Base-by-base conservation (phyloP, 2,113 vertebrate species). In the Romanogobio albipinnatus region DNA sequence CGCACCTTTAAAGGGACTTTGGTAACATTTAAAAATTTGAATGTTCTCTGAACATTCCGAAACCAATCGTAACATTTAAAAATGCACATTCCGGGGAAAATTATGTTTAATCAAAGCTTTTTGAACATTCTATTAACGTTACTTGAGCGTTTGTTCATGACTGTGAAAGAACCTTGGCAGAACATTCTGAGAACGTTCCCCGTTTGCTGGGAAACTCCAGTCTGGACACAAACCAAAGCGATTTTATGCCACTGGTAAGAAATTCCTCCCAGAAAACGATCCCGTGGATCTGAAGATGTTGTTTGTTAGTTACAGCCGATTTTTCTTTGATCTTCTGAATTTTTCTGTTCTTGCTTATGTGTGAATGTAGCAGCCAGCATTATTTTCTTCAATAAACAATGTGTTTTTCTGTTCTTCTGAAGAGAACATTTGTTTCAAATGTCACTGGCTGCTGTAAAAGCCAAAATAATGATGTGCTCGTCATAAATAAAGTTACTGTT, bases 341-440 rank as follows among this genome's bases (percentile, higher is more conserved):
- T 84, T 87, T 87, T 77, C 70, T 70, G 83, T 86, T 84, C 70
- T 81, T 86, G 82, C 82, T 76, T 85, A 74, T 82, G 86, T 62
- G 73, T 61, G 76, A 90, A 84, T 74, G 59, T 87, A 62, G 80
- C 70, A 81, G 58, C 82, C 81, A 70, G 59, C 86, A 43, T 66
- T 76, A 84, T 45, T 86, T 87, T 88, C 81, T 87, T 83, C 81
- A 86, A 89, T 88, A 89, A 91, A 91, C 87, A 89, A 86, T 86
- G 59, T 78, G 78, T 53, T 83, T 89, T 88, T 76, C 56, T 86
- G 89, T 76, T 84, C 74, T 88, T 82, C 87, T 83, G 43, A 86
- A 89, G 84, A 90, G 82, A 76, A 88, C 84, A 90, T 91, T 90
- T 86, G 83, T 89, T 90, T 88, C 87, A 86, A 90, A 85, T 92